Conservation (phyloP, 23 tunicate species). For the Aplidium turbinatum region DNA sequence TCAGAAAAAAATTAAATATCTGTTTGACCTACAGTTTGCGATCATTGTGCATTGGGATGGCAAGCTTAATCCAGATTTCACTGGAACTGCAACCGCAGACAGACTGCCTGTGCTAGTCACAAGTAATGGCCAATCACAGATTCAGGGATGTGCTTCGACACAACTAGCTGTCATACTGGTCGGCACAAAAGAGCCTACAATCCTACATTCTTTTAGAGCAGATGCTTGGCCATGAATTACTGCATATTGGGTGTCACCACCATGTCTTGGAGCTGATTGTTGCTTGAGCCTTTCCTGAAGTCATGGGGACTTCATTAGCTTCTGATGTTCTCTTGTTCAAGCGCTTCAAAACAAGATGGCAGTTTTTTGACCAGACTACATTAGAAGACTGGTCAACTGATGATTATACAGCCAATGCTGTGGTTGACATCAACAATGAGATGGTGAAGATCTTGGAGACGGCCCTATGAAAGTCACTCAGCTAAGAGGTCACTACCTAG, state of each 20-base stretch:
- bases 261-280: constrained; percentile 39
- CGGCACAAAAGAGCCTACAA: background rate
- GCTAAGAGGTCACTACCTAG: constrained; percentile 18
- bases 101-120: constrained; percentile 26
- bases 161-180: constrained; percentile 24
- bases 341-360: constrained; percentile 23
- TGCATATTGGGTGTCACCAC: constrained; percentile 22
- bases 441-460: constrained; percentile 11
- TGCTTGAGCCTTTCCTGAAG: constrained; percentile 22
- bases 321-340: constrained; percentile 16
- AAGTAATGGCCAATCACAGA: constrained; percentile 17
- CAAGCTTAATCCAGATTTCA: constrained; percentile 15
- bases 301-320: constrained; percentile 23
- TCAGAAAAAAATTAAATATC: background rate
- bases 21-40: constrained; percentile 31
- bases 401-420: constrained; percentile 4
- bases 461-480: constrained; percentile 14
- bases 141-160: constrained; percentile 21
- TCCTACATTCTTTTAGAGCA: constrained; percentile 7
- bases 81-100: constrained; percentile 7
- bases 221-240: constrained; percentile 1
- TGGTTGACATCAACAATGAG: constrained; percentile 14
- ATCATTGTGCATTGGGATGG: constrained; percentile 24
- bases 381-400: constrained; percentile 32
- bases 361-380: constrained; percentile 15